Percentiles rank a stretch among this genome's conserved stretches.
These are phyloP conservation scores for Drosophila quinaria DNA, from an alignment of 2,888 invertebrate species.

Conservation along the genomic window DNA sequence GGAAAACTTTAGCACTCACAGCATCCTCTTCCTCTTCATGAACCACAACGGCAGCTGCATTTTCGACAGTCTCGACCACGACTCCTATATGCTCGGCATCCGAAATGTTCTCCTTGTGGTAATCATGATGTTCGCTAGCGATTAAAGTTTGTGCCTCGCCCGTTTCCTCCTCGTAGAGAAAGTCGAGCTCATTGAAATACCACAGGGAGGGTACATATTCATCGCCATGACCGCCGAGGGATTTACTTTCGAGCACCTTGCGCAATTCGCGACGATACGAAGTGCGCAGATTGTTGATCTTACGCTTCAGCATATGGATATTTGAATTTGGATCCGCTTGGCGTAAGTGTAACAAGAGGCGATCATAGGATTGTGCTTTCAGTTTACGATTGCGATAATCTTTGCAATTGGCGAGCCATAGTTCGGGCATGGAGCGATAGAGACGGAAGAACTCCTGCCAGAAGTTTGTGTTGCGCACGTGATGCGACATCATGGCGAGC, in stretches of 20 bases:
- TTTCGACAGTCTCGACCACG: conserved; percentile 9
- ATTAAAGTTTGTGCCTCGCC: conserved; percentile 41
- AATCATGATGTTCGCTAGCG: background rate
- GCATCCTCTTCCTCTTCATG: background rate
- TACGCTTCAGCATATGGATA: conserved; percentile 62
- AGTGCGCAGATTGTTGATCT: conserved; percentile 72
- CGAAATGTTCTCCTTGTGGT: conserved; percentile 6
- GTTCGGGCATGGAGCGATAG: conserved; percentile 67
- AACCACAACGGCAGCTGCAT: conserved; percentile 1
- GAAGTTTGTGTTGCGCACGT: conserved; percentile 42
- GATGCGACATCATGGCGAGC: conserved; percentile 49
- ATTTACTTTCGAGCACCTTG: conserved; percentile 53
- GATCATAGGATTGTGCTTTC: conserved; percentile 46
- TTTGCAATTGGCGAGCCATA: conserved; percentile 52
- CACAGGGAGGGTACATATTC: conserved; percentile 58
- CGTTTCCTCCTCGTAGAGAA: conserved; percentile 61
- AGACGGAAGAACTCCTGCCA: conserved; percentile 63
- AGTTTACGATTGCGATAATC: conserved; percentile 58
- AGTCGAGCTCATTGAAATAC: conserved; percentile 70
- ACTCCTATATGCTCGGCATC: conserved; percentile 20
- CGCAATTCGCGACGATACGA: conserved; percentile 70
- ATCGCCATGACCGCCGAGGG: conserved; percentile 4
- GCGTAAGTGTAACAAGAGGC: conserved; percentile 41
- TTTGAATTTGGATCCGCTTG: conserved; percentile 43
- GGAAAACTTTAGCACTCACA: background rate